Percentiles rank a stretch among this genome's conserved stretches.
These are phyloP conservation scores for Agrilus mali DNA, from an alignment of 2,888 invertebrate genomes.

Conservation along the genomic window DNA sequence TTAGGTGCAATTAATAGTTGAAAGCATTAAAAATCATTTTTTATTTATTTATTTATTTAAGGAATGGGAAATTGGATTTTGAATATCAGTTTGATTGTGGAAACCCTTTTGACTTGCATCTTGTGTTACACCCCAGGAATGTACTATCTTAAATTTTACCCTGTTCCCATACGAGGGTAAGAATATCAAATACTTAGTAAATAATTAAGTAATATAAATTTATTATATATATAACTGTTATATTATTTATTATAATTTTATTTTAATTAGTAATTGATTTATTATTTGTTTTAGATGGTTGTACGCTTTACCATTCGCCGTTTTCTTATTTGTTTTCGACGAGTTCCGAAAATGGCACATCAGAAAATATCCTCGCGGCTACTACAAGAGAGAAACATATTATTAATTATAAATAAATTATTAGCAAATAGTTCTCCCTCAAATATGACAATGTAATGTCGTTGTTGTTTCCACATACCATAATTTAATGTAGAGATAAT, in stretches of 20 bases:
- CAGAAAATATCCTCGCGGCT: conserved; percentile 54
- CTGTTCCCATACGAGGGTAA: conserved; percentile 49
- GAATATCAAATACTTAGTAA: conserved; percentile 5
- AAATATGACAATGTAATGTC: not conserved
- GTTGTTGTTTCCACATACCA: too few species aligned
- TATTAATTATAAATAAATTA: conserved; percentile 35
- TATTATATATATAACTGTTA: too few species aligned
- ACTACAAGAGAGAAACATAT: conserved; percentile 66
- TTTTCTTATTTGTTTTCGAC: conserved; percentile 64
- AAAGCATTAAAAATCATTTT: not conserved
- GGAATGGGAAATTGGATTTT: conserved; percentile 55
- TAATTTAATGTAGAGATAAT: too few species aligned
- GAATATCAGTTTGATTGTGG: conserved; percentile 47
- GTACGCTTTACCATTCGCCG: conserved; percentile 60
- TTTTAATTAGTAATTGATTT: not conserved
- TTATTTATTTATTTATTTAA: conserved; percentile 12
- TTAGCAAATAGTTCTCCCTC: too few species aligned
- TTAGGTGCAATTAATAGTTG: not conserved
- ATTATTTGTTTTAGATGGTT: conserved; percentile 39
- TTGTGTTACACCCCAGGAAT: conserved; percentile 59
- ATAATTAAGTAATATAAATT: not conserved
- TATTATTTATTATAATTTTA: not conserved
- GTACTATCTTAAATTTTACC: conserved; percentile 49
- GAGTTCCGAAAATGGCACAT: conserved; percentile 64
- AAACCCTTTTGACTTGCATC: conserved; percentile 50